A percentile compares a stretch with the other conserved stretches of the same genome.
Evolutionary conservation across 1,140 invertebrate species (phyloP).

Genomic region (Pissodes strobi): DNA sequence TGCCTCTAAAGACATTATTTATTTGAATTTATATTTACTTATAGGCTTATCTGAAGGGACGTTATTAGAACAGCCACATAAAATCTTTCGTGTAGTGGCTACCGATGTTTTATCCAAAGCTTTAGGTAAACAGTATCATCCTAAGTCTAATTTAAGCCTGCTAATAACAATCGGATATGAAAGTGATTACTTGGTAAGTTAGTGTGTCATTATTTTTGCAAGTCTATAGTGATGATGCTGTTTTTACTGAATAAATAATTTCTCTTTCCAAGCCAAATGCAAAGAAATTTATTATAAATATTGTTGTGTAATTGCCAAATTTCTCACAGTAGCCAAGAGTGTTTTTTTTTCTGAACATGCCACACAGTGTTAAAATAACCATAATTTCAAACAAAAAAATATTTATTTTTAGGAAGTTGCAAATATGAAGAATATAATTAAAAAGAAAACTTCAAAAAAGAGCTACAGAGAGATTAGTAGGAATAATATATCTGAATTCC

Average conservation of each 20-base stretch:
- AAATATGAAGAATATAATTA: constrained; percentile 27
- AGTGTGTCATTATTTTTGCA: too few relatives aligned
- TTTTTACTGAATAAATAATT: constrained; percentile 3
- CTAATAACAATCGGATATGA: constrained; percentile 45
- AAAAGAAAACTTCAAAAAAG: constrained; percentile 36
- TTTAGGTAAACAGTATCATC: constrained; percentile 42
- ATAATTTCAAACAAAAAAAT: too few relatives aligned
- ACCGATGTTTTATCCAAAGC: constrained; percentile 36
- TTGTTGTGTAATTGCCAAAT: too few relatives aligned
- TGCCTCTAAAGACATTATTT: too few relatives aligned
- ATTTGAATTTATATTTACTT: too few relatives aligned
- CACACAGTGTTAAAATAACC: not conserved
- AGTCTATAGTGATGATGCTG: too few relatives aligned
- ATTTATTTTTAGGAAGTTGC: constrained; percentile 42
- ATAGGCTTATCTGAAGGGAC: too few relatives aligned
- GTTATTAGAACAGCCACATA: constrained; percentile 47
- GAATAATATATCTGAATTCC: constrained; percentile 54
- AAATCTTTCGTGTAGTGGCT: constrained; percentile 45
- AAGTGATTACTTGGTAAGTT: constrained; percentile 42
- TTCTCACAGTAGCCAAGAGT: too few relatives aligned
- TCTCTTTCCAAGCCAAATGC: too few relatives aligned
- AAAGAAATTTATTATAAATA: too few relatives aligned
- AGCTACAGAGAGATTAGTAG: too few relatives aligned
- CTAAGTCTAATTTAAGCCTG: constrained; percentile 47
- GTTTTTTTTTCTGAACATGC: not conserved